Percentiles rank a stretch among this genome's conserved stretches.
Conservation (phyloP, 2,888 invertebrate species). For the Hydraecia micacea region DNA sequence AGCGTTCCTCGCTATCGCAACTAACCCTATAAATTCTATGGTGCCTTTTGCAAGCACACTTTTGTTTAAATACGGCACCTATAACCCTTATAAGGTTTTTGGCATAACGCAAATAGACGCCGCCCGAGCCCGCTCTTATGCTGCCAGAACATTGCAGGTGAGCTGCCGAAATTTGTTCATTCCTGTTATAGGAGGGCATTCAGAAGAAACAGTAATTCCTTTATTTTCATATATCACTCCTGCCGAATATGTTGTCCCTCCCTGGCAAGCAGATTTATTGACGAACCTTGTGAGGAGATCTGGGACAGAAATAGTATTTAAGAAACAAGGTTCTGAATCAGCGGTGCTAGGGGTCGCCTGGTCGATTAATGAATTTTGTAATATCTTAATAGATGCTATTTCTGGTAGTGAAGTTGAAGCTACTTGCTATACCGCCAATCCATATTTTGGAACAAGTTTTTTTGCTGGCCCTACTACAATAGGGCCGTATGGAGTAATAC, state of each 20-base stretch:
- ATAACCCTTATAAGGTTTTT: slow-evolving; percentile 79
- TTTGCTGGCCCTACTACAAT: slow-evolving; percentile 79
- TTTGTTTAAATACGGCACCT: slow-evolving; percentile 74
- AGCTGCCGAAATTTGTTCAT: slow-evolving; percentile 71
- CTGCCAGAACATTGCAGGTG: slow-evolving; percentile 71
- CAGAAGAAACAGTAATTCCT: slow-evolving; percentile 80
- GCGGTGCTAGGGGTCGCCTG: slow-evolving; percentile 78
- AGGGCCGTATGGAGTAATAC: slow-evolving; percentile 74
- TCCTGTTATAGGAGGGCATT: slow-evolving; percentile 83
- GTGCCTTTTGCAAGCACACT: slow-evolving; percentile 79
- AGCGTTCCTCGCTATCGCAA: slow-evolving; percentile 79
- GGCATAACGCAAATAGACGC: slow-evolving; percentile 81
- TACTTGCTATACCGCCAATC: slow-evolving; percentile 77
- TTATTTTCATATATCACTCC: slow-evolving; percentile 80
- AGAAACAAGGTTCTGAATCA: slow-evolving; percentile 76
- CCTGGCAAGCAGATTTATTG: slow-evolving; percentile 74
- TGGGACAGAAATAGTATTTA: slow-evolving; percentile 75
- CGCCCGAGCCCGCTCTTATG: slow-evolving; percentile 73
- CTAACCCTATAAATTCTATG: slow-evolving; percentile 80
- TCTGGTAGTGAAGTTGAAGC: slow-evolving; percentile 72
- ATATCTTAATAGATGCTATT: slow-evolving; percentile 76
- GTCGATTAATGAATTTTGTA: slow-evolving; percentile 79
- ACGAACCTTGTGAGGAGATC: slow-evolving; percentile 78
- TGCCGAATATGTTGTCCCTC: slow-evolving; percentile 65
- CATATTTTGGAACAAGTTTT: slow-evolving; percentile 79